Base-by-base conservation (phyloP, 1,140 invertebrate species). In the Manduca sexta region DNA sequence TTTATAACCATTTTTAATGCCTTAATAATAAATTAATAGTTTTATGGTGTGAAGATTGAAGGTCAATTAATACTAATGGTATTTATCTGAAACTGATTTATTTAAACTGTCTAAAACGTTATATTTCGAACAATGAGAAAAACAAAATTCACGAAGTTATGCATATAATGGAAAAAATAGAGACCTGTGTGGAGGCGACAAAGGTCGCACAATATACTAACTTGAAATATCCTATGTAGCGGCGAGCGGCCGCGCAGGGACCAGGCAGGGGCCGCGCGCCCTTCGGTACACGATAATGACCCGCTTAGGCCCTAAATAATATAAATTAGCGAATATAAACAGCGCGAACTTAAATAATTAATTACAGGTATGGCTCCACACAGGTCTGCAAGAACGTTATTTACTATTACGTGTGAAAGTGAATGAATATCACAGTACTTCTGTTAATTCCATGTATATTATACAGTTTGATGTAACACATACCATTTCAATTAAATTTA, bases 401-500 rank as follows among this genome's bases (percentile, higher is more conserved):
- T 17, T 64, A 64, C 43, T 56, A 55, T 54, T 55, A 64, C 38
- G 45, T 56, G 65, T 73, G 64, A 71, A 70, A 69, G 65, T 67
- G 65, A 81, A 74, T 70, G 52, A 67, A 66, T 78, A 77, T 78
- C 74, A 78, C 77, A 78, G 71, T 75, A 78, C 63, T 71, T 72
- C 60, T 62, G 67, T 75, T 70, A 64, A 61, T 68, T 55, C 64
- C 17, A 42, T 13, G 18, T 21, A 42, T 8, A 26, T 21, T 29
- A 42, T 26, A 42, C 40, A 42, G 34, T 6, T 18, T 42, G 40
- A 42, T 18, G 1, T 26, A 26, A 18, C 10, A 26, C 10, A 18
- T 13, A 55, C 48, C 41, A 51, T 41, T 58, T 64, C 44, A 52
- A 54, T 55, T 46, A 59, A 55, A 54, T 53, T 56, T 45, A 53